Base-by-base conservation (phyloP, 2,113 vertebrate genomes). In the Istiophorus platypterus region DNA sequence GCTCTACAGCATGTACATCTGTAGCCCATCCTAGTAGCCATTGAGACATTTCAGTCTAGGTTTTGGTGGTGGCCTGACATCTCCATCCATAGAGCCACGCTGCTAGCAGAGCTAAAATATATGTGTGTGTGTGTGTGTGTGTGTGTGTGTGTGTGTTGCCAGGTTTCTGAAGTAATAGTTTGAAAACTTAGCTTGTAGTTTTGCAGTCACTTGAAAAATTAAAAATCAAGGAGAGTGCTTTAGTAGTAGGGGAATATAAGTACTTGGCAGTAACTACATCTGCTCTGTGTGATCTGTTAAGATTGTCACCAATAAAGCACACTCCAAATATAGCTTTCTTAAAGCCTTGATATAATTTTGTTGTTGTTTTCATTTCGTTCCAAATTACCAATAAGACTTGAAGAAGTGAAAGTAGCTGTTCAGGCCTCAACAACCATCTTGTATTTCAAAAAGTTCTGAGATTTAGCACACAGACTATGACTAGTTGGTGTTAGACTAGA, bases 401-500 rank as follows among this genome's bases (percentile, higher is more conserved):
- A 41, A 67, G 27, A 70, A 52, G 42, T 57, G 20, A 51, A 66
- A 15, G 20, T 20, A n/a, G 54, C 29, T 49, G 29, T n/a, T 56
- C 12, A 37, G 24, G 15, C 24, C 29, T 54, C 7, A 41, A 68
- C 27, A 65, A 71, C 80, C 51, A 52, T 52, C 22, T 18, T 78
- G 42, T 52, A 26, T 68, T 75, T 41, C 41, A 26, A 51, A 41
- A 79, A 7, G 20, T 24, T 63, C 13, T 10, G 29, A 69, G 29
- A 42, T 70, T 27, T 27, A 1, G 3, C 47, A 65, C 29, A 64
- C 9, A 59, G 34, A 29, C 45, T 45, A 22, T 52, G 62, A 68
- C 69, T 49, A 66, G n/a, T 20, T 26, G 14, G 2, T 52, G 49
- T 65, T 57, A 80, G 24, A 85, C 51, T 29, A 57, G 57, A 47